Conservation (phyloP, 1,140 invertebrate species). For the Campoletis sonorensis region DNA sequence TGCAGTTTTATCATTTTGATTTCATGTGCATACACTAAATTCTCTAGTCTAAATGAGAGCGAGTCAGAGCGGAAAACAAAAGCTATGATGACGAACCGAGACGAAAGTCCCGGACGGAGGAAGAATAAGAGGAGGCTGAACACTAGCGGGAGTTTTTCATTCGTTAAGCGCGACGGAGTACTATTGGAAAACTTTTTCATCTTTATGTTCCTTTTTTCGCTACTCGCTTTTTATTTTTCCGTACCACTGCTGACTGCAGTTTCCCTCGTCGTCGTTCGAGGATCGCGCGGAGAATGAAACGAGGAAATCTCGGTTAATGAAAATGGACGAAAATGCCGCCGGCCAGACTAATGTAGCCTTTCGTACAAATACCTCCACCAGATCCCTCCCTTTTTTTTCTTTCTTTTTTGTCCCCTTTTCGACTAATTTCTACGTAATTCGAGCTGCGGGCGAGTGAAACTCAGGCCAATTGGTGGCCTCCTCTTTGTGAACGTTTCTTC, state of each 20-base stretch:
- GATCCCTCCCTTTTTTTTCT: not conserved
- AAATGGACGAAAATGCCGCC: slow-evolving; percentile 35
- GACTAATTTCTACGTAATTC: not conserved
- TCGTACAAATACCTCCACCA: not conserved
- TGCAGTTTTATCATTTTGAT: not conserved
- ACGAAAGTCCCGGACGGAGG: slow-evolving; percentile 22
- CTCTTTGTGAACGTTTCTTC: no score
- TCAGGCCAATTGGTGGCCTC: no score
- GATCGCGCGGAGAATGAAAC: not conserved
- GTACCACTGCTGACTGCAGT: not conserved
- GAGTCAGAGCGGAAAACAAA: slow-evolving; percentile 27
- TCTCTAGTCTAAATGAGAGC: not conserved
- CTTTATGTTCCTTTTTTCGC: not conserved
- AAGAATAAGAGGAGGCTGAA: not conserved
- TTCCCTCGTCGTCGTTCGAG: not conserved
- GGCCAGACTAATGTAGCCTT: slow-evolving; percentile 27
- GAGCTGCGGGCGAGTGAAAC: no score
- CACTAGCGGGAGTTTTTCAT: not conserved
- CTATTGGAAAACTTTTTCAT: slow-evolving; percentile 41
- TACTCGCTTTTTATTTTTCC: slow-evolving; percentile 3
- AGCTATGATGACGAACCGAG: slow-evolving; percentile 6
- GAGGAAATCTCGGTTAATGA: slow-evolving; percentile 43
- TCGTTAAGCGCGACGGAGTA: not conserved
- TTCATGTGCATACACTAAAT: not conserved
- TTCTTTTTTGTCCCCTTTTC: not conserved